Evolutionary conservation across 2,797 vertebrate species (phyloP).

Genomic region (Tamandua tetradactyla): DNA sequence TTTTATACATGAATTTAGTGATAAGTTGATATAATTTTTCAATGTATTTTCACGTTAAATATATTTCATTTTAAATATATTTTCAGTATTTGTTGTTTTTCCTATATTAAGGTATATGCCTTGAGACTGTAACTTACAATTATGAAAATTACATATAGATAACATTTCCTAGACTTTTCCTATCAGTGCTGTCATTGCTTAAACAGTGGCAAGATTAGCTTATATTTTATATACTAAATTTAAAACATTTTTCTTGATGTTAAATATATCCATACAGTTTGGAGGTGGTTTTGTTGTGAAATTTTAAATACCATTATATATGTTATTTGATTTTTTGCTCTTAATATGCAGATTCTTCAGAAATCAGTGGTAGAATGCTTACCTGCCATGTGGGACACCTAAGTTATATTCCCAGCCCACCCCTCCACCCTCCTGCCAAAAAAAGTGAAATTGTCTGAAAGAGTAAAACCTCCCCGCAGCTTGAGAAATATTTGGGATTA

Average conservation of each 20-base stretch:
- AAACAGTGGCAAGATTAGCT: neutral
- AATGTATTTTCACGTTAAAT: conserved; percentile 34
- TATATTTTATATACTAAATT: neutral
- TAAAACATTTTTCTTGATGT: conserved; percentile 30
- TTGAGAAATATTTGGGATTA: neutral
- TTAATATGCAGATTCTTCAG: conserved; percentile 37
- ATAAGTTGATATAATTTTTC: conserved; percentile 31
- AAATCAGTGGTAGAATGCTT: too few relatives aligned
- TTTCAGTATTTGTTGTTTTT: neutral
- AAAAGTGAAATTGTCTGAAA: conserved; percentile 41
- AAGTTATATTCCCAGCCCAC: too few relatives aligned
- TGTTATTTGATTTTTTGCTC: conserved; percentile 36
- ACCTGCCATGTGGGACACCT: too few relatives aligned
- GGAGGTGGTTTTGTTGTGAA: conserved; percentile 5
- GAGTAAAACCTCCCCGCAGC: conserved; percentile 26
- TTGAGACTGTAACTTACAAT: neutral
- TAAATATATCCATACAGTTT: neutral
- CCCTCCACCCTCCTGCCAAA: too few relatives aligned
- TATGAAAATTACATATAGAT: neutral
- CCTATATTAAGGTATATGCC: neutral
- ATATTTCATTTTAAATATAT: neutral
- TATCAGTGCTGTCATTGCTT: neutral
- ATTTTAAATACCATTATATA: conserved; percentile 25
- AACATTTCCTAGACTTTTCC: conserved; percentile 1
- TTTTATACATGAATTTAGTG: neutral